Conservation (phyloP, 2,888 invertebrate species). For the Archips xylosteana region DNA sequence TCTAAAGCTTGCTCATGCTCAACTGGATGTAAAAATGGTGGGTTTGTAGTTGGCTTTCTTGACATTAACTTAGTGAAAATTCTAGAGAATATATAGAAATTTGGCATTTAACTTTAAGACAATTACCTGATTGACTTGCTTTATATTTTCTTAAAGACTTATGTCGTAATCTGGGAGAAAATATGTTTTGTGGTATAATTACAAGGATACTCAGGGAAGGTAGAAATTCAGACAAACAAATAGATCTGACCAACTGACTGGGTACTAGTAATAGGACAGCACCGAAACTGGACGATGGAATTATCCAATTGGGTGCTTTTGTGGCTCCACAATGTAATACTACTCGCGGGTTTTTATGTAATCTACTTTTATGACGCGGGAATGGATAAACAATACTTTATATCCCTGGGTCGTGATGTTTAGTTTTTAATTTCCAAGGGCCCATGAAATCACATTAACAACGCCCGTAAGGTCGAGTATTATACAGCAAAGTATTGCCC, state of each 20-base stretch:
- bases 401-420: neutral
- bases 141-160: neutral
- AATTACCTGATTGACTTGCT: neutral
- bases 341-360: neutral
- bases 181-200: too few relatives aligned
- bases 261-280: too few relatives aligned
- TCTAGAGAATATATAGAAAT: too few relatives aligned
- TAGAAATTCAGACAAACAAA: too few relatives aligned
- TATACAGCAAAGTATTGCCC: conserved; percentile 34
- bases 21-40: neutral
- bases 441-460: neutral
- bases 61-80: too few relatives aligned
- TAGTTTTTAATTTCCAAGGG: neutral
- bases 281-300: too few relatives aligned
- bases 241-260: too few relatives aligned
- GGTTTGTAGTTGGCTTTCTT: neutral
- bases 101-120: too few relatives aligned
- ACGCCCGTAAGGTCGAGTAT: conserved; percentile 3
- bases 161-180: too few relatives aligned
- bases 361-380: neutral
- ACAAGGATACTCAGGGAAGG: too few relatives aligned
- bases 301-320: too few relatives aligned
- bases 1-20: conserved; percentile 1
- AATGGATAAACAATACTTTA: neutral
- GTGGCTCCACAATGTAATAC: too few relatives aligned